Base-by-base conservation (phyloP, 1,140 invertebrate genomes). In the Papilio machaon region DNA sequence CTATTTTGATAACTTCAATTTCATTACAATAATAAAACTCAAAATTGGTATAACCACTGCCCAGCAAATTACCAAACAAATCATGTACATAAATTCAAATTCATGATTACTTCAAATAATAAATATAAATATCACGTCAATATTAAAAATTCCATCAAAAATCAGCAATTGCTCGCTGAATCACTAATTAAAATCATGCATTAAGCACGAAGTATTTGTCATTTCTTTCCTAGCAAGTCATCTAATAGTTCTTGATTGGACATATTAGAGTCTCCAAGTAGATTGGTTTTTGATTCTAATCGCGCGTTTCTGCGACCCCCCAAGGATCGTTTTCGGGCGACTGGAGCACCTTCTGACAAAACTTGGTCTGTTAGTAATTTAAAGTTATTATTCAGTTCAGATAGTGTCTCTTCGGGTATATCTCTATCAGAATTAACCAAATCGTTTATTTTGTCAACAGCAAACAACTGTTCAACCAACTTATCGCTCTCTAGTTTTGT, bases 141-240 rank as follows among this genome's bases (percentile, higher is more conserved):
- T 70, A 38, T 67, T 64, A 64, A 64, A 64, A 64, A 30, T 30
- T 70, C 10, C 11, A 15, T 70, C 10, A 15, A 35, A 67, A 70
- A 35, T 38, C 30, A 70, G 30, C 64, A 35, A 30, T 11, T 2
- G 3, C n/a, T 47, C 23, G 43, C 7, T 23, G n/a, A 70, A 23
- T 38, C 8, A 47, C 73, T 54, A 75, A 82, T 23, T 60, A 60
- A 23, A 4, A 64, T 19, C 23, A 70, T 70, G 64, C 64, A 35
- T 83, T 46, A 83, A 73, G 58, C 73, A 70, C 52, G 76, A 30
- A 73, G 76, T 60, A 80, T 84, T 88, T 90, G 89, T 94, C 91
- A 94, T 91, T 94, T 92, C 58, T 91, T 93, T n/a, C 92, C 92
- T 23, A 94, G 80, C 43, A 94, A 85, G 85, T 94, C 92, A 35